These are phyloP conservation scores for Drosophila grimshawi DNA, from an alignment of 1,140 invertebrate species.

Conservation along the genomic window DNA sequence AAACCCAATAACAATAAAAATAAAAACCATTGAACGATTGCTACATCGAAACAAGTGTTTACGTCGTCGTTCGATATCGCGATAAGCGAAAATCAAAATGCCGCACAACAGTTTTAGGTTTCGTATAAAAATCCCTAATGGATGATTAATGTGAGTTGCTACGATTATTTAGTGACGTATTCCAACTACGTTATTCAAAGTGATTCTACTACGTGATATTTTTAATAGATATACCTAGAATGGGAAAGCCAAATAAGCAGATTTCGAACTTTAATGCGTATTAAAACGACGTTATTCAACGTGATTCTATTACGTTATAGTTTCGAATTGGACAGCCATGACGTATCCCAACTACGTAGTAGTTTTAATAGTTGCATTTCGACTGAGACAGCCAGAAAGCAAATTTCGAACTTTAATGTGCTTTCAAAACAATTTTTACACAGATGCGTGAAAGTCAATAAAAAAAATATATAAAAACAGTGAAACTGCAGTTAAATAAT, in stretches of 20 bases:
- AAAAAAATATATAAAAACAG: neutral
- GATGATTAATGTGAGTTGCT: slow-evolving; percentile 58
- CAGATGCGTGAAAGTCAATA: neutral
- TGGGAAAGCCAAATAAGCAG: no score
- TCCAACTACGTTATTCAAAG: neutral
- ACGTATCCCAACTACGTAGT: no score
- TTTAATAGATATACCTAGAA: no score
- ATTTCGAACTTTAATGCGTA: no score
- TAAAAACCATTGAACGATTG: slow-evolving; percentile 32
- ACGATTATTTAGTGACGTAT: slow-evolving; percentile 30
- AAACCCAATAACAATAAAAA: slow-evolving; percentile 31
- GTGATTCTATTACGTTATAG: neutral
- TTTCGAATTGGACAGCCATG: no score
- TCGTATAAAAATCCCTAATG: slow-evolving; percentile 39
- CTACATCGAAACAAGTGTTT: slow-evolving; percentile 56
- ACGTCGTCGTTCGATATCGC: slow-evolving; percentile 49
- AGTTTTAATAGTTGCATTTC: no score
- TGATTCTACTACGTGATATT: no score
- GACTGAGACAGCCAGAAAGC: no score
- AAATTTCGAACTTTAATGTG: neutral
- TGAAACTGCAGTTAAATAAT: neutral
- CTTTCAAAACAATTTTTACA: slow-evolving; percentile 7
- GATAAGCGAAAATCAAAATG: slow-evolving; percentile 34
- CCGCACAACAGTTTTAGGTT: slow-evolving; percentile 30
- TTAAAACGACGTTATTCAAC: neutral